Evolutionary conservation across 1,140 invertebrate species (phyloP).

Genomic region (Ceratosolen solmsi): DNA sequence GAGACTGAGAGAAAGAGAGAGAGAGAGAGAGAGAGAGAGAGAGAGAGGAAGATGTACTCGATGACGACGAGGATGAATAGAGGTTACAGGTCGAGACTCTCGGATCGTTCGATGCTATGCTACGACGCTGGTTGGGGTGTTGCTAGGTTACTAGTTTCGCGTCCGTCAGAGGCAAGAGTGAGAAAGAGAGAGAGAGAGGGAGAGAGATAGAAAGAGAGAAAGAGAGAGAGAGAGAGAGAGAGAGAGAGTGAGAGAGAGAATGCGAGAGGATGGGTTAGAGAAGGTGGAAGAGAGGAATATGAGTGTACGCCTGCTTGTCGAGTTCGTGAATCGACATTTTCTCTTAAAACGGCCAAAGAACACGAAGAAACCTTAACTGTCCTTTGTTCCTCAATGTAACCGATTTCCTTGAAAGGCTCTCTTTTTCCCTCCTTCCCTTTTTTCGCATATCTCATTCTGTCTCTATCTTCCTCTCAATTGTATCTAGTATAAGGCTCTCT

Average conservation of each 20-base stretch:
- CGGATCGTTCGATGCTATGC: slow-evolving; percentile 47
- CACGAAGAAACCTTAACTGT: slow-evolving; percentile 47
- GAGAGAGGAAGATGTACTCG: background rate
- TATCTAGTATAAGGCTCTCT: background rate
- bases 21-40: slow-evolving; percentile 3
- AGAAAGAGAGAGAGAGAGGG: slow-evolving; percentile 23
- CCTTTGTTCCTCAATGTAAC: slow-evolving; percentile 47
- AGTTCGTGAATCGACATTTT: slow-evolving; percentile 48
- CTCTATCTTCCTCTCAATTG: background rate
- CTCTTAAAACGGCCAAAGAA: slow-evolving; percentile 42
- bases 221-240: background rate
- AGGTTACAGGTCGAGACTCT: slow-evolving; percentile 44
- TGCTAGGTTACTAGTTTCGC: slow-evolving; percentile 68
- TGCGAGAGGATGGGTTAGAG: background rate
- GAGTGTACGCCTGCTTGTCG: slow-evolving; percentile 18
- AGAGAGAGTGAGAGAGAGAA: slow-evolving; percentile 14
- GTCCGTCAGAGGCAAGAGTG: slow-evolving; percentile 34
- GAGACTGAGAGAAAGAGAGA: background rate
- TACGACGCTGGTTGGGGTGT: slow-evolving; percentile 61
- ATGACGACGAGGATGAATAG: slow-evolving; percentile 18
- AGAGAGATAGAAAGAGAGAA: slow-evolving; percentile 14
- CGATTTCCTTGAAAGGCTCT: slow-evolving; percentile 47
- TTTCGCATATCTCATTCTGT: background rate
- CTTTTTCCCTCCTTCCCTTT: background rate
- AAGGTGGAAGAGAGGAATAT: background rate